Evolutionary conservation across 2,888 invertebrate species (phyloP).

Genomic region (Pachymerium ferrugineum): DNA sequence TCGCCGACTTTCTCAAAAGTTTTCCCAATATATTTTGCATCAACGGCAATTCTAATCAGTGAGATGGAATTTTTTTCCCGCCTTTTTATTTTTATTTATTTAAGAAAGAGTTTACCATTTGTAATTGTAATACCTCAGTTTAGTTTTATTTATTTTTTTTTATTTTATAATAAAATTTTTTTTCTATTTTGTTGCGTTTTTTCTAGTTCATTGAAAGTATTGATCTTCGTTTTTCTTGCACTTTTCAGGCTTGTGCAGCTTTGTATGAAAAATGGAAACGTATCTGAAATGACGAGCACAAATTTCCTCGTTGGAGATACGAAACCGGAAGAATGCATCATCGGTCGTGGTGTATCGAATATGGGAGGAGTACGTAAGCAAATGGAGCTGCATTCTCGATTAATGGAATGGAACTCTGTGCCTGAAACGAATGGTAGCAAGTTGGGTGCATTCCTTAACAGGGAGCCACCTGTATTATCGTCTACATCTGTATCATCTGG

Average conservation of each 20-base stretch:
- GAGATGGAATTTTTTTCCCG: not conserved
- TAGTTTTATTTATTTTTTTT: too few species aligned
- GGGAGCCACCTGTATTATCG: not conserved
- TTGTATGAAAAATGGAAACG: constrained; percentile 9
- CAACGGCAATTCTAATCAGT: constrained; percentile 20
- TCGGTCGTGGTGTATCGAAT: not conserved
- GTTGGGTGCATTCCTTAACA: not conserved
- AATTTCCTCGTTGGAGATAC: not conserved
- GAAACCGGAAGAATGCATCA: not conserved
- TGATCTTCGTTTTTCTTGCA: not conserved
- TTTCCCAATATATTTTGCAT: constrained; percentile 28
- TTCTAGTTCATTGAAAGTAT: not conserved
- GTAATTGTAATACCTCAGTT: not conserved
- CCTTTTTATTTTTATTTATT: not conserved
- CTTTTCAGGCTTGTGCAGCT: constrained; percentile 28
- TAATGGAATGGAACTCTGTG: not conserved
- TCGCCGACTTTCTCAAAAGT: constrained; percentile 23
- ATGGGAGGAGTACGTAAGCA: not conserved
- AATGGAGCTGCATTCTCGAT: not conserved
- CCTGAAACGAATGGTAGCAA: not conserved
- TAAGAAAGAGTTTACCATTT: not conserved
- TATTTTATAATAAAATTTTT: not conserved
- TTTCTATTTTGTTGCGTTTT: not conserved
- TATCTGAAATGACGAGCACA: not conserved
- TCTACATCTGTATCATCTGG: not conserved